Base-by-base conservation (phyloP, 1,140 invertebrate genomes). In the Notospermus geniculatus region DNA sequence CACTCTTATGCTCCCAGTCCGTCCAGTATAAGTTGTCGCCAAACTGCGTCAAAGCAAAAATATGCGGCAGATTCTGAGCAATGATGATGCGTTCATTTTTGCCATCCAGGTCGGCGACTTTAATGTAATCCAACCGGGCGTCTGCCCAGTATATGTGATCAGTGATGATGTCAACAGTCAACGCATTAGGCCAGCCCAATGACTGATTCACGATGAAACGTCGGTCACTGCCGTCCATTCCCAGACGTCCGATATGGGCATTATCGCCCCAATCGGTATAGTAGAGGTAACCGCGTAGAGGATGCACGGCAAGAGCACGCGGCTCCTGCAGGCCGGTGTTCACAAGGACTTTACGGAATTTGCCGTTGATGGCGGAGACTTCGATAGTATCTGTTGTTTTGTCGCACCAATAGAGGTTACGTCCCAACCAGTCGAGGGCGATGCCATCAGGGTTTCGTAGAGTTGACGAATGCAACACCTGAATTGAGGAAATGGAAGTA, bases 221-320 rank as follows among this genome's bases (percentile, higher is more conserved):
- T 15, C 95, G 84, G 69, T 91, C 89, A 0, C 88, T 88, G 0
- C 97, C 97, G 74, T 99, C 96, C 91, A 99, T 94, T 23, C 93
- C 93, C 2, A 95, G 89, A 63, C 95, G 84, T 80, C 98, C 96
- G 58, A 99, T 93, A 5, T 97, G 82, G 1, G 97, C 95, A 81
- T 95, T 92, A 73, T 97, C 94, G 32, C 96, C 96, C 96, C 96
- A 98, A 78, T 99, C 96, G 0, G 94, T 97, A 93, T 95, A 97
- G 84, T 97, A 97, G 5, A 97, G 82, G 86, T 67, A 68, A n/a
- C 75, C 76, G 25, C 69, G 67, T 25, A 88, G 89, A 0, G 95
- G 95, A 83, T 97, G 94, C 23, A 98, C 79, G 71, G 92, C 91
- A 86, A 99, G 92, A 0, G 95, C 94, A 72, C 95, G 84, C 0